Evolutionary conservation across 2,113 vertebrate species (phyloP).

Genomic region (Tretioscincus oriximinensis): DNA sequence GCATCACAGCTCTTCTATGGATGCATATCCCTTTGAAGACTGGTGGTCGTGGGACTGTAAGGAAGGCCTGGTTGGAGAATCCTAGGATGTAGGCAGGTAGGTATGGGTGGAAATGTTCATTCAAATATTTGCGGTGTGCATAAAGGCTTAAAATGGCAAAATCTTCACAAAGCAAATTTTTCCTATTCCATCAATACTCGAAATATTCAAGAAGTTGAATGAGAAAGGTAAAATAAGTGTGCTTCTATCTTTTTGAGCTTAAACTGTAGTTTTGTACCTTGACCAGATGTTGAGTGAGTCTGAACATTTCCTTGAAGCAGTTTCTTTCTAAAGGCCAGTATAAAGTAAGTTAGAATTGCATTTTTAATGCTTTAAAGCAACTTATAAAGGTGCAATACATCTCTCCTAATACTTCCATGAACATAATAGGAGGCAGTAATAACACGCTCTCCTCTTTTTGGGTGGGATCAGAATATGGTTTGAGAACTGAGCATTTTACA

Average conservation of each 20-base stretch:
- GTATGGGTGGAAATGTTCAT: no score
- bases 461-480: slow-evolving; percentile 50
- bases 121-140: no score
- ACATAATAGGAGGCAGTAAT: slow-evolving; percentile 29
- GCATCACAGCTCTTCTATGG: no score
- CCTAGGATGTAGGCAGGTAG: no score
- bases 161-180: background rate
- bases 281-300: no score
- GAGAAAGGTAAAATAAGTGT: background rate
- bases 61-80: no score
- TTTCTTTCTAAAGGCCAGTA: background rate
- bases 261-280: background rate
- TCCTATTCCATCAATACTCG: background rate
- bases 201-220: background rate
- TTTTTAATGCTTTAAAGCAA: background rate
- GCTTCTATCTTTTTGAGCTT: background rate
- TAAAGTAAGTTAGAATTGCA: background rate
- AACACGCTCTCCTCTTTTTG: slow-evolving; percentile 39
- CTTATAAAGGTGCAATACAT: background rate
- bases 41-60: no score
- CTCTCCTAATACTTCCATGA: no score
- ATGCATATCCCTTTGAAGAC: no score
- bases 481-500: slow-evolving; percentile 61
- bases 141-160: no score
- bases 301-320: no score